These are phyloP conservation scores for Zaprionus kolodkinae DNA, from an alignment of 1,140 invertebrate species.

Conservation along the genomic window DNA sequence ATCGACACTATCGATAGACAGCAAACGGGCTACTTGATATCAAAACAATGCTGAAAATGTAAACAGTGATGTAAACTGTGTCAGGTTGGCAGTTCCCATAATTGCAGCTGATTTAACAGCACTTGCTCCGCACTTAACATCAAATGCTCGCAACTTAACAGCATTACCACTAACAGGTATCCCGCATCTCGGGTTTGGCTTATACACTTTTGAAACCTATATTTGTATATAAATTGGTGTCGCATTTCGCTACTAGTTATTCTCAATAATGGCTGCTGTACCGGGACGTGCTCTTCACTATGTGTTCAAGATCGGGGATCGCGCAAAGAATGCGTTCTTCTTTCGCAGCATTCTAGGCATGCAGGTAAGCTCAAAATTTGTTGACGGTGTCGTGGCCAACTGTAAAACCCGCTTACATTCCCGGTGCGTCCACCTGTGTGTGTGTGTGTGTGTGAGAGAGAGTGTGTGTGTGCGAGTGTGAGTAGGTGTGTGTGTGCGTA, in stretches of 20 bases:
- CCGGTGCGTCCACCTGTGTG: background rate
- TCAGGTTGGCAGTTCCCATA: background rate
- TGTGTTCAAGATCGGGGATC: constrained; percentile 97
- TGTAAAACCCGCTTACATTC: constrained; percentile 18
- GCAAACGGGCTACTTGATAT: background rate
- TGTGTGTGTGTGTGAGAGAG: background rate
- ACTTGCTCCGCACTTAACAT: constrained; percentile 2
- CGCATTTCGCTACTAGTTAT: background rate
- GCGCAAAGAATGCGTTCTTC: constrained; percentile 93
- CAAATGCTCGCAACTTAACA: background rate
- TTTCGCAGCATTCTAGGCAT: constrained; percentile 96
- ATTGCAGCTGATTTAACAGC: constrained; percentile 19
- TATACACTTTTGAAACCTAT: constrained; percentile 11
- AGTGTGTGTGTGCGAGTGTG: background rate
- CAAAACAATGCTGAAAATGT: background rate
- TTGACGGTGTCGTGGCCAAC: constrained; percentile 5
- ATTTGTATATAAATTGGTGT: background rate
- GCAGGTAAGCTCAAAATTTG: constrained; percentile 89
- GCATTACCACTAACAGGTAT: background rate
- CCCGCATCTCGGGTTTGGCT: background rate
- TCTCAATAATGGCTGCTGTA: constrained; percentile 54
- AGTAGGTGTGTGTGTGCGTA: background rate
- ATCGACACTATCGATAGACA: constrained; percentile 31
- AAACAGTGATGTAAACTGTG: background rate
- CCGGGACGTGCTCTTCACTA: constrained; percentile 93